phyloP scores from a whole-genome alignment of 2,888 invertebrate genomes.

The Ichneumoninae sp. region DNA sequence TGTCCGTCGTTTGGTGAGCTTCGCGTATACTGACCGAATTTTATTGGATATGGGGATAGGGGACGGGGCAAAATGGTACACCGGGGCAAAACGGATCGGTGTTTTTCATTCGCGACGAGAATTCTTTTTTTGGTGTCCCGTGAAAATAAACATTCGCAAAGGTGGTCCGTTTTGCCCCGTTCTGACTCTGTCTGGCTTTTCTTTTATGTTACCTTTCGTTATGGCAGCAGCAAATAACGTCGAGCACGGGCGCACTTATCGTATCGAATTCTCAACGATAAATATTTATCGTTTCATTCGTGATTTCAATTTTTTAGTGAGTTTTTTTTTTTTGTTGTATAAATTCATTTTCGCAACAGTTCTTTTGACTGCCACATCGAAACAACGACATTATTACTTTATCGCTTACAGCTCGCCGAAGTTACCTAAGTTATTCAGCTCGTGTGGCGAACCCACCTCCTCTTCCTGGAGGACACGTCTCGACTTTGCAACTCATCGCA shows the following conservation, averaged over 20 bases:
- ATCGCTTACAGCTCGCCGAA: neutral
- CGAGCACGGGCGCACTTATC: neutral
- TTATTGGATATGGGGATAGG: conserved; percentile 75
- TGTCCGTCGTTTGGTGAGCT: conserved; percentile 61
- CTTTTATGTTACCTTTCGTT: neutral
- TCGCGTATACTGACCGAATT: conserved; percentile 79
- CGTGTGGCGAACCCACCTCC: conserved; percentile 11
- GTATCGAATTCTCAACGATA: neutral
- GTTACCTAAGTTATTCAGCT: conserved; percentile 22
- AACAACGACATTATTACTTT: neutral
- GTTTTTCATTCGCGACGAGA: too few relatives aligned
- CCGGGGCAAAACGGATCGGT: too few relatives aligned
- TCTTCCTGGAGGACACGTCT: conserved; percentile 17
- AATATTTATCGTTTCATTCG: neutral
- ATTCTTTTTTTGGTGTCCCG: too few relatives aligned
- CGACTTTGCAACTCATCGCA: conserved; percentile 32
- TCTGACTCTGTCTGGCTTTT: neutral
- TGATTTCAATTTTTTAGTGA: neutral
- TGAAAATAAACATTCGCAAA: too few relatives aligned
- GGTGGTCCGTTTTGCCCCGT: too few relatives aligned
- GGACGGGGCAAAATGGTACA: too few relatives aligned
- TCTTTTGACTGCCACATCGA: neutral
- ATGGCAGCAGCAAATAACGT: neutral
- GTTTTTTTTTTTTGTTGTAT: neutral
- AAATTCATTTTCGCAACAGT: neutral